phyloP scores from a whole-genome alignment of 2,888 invertebrate genomes.

The Phragmatobia fuliginosa region DNA sequence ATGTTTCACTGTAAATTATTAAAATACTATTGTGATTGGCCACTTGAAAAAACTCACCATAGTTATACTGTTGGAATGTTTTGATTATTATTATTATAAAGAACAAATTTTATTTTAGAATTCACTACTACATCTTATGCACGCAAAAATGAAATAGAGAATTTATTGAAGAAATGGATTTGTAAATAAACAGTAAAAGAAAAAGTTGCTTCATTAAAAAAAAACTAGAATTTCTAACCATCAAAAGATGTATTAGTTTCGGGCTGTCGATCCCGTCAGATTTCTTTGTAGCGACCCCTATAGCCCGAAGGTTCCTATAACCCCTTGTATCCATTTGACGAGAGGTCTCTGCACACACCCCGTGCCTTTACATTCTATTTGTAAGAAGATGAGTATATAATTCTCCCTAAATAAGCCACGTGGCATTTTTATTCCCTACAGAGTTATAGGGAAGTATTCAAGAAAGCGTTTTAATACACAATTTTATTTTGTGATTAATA shows the following conservation, averaged over 20 bases:
- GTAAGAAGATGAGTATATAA: conserved; percentile 81
- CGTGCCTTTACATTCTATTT: conserved; percentile 80
- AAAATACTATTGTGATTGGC: not conserved
- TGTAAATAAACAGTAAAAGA: not conserved
- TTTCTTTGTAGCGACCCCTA: conserved; percentile 65
- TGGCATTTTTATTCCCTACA: conserved; percentile 72
- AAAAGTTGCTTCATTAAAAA: conserved; percentile 22
- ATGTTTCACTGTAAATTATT: not conserved
- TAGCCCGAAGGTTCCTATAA: conserved; percentile 63
- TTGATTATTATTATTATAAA: no score
- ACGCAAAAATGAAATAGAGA: not conserved
- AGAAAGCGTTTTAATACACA: conserved; percentile 26
- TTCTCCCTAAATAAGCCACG: conserved; percentile 71
- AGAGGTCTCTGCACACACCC: conserved; percentile 60
- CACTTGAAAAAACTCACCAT: no score
- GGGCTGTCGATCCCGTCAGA: conserved; percentile 61
- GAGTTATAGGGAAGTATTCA: conserved; percentile 56
- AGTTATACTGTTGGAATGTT: no score
- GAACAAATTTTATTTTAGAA: not conserved
- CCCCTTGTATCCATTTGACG: conserved; percentile 74
- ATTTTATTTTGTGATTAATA: conserved; percentile 14
- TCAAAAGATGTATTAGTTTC: conserved; percentile 56
- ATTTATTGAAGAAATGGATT: no score
- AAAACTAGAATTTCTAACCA: conserved; percentile 31
- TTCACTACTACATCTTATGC: not conserved